Conservation (phyloP, 2,797 vertebrate species). For the Siniperca undulata region DNA sequence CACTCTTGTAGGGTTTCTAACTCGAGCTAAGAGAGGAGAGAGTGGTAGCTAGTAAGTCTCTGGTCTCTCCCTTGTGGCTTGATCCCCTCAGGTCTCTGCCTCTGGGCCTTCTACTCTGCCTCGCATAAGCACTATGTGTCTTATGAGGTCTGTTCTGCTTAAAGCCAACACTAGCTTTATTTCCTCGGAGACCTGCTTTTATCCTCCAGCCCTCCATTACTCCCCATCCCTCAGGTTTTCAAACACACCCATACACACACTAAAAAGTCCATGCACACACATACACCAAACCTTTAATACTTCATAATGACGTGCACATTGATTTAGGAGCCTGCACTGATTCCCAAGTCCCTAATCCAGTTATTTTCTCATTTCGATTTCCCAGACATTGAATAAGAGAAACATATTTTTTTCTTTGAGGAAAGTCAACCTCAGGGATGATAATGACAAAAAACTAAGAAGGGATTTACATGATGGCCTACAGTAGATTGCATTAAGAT, state of each 20-base stretch:
- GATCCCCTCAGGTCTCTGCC: conserved; percentile 81
- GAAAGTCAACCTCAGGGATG: conserved; percentile 82
- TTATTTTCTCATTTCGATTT: conserved; percentile 87
- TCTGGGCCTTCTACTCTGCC: conserved; percentile 79
- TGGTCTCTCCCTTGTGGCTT: conserved; percentile 78
- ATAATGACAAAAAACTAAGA: conserved; percentile 82
- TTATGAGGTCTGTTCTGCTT: conserved; percentile 86
- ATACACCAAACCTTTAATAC: conserved; percentile 81
- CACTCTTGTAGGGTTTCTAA: conserved; percentile 75
- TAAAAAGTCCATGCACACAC: conserved; percentile 48
- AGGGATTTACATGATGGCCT: conserved; percentile 82
- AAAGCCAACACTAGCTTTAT: conserved; percentile 86
- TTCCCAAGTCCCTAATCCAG: conserved; percentile 86
- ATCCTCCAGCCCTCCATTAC: conserved; percentile 83
- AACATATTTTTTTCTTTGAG: conserved; percentile 83
- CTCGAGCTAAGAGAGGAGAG: conserved; percentile 75
- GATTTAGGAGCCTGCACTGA: conserved; percentile 84
- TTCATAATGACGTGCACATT: conserved; percentile 84
- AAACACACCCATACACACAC: conserved; percentile 74
- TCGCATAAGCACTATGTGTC: conserved; percentile 83
- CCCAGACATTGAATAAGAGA: conserved; percentile 85
- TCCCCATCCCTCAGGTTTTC: conserved; percentile 81
- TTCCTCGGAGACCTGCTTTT: conserved; percentile 85
- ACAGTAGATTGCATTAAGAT: conserved; percentile 81
- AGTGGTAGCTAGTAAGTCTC: conserved; percentile 75